Percentiles rank a stretch among this genome's conserved stretches.
Evolutionary conservation across 2,113 vertebrate genomes (phyloP).

Genomic region (Dicaeum eximium): DNA sequence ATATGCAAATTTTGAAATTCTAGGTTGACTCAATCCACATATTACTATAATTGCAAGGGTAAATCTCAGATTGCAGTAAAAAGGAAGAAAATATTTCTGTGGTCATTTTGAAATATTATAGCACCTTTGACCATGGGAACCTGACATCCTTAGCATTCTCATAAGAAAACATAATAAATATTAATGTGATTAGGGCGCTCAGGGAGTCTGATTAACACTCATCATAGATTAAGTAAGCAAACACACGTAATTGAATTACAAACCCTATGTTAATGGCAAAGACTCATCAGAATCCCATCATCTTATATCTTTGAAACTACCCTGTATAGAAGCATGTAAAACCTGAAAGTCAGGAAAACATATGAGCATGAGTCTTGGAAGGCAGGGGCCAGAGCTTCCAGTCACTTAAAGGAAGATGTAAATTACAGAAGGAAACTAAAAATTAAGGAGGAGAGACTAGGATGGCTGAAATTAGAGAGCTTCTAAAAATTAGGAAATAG

Average conservation of each 20-base stretch:
- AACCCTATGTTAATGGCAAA: neutral
- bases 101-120: neutral
- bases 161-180: neutral
- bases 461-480: neutral
- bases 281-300: neutral
- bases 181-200: neutral
- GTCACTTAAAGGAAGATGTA: neutral
- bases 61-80: neutral
- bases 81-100: neutral
- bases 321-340: neutral
- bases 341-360: neutral
- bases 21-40: neutral
- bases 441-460: neutral
- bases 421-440: neutral
- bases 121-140: neutral
- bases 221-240: neutral
- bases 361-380: neutral
- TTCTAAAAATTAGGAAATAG: neutral
- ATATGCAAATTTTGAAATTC: neutral
- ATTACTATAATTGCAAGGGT: neutral
- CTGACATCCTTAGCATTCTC: neutral
- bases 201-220: neutral
- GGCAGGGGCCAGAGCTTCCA: neutral
- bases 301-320: neutral
- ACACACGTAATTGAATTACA: neutral